These are phyloP conservation scores for Yponomeuta cagnagella DNA, from an alignment of 2,888 invertebrate genomes.

Conservation along the genomic window DNA sequence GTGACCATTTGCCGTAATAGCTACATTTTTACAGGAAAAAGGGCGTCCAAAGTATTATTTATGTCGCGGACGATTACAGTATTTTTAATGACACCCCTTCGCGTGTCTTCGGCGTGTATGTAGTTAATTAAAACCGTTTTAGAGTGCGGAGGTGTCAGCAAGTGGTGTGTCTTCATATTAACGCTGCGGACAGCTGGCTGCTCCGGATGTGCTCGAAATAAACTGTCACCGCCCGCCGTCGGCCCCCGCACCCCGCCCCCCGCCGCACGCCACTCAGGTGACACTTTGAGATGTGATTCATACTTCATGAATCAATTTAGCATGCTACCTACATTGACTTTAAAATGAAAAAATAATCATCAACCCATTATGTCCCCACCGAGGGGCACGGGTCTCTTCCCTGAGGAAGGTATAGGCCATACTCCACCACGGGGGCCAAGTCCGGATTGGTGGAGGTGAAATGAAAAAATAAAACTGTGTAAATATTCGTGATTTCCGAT, in stretches of 20 bases:
- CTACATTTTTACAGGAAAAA: slow-evolving; percentile 9
- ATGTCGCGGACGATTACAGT: not conserved
- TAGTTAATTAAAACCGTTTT: slow-evolving; percentile 7
- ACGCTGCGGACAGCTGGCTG: slow-evolving; percentile 60
- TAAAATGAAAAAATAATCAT: not conserved
- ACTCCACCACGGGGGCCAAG: too few relatives aligned
- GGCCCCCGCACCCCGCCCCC: slow-evolving; percentile 21
- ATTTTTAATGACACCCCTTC: slow-evolving; percentile 1
- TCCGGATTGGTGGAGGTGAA: too few relatives aligned
- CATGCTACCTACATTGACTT: slow-evolving; percentile 10
- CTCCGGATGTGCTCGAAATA: slow-evolving; percentile 69
- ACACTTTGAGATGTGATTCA: slow-evolving; percentile 49
- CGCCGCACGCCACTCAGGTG: slow-evolving; percentile 36
- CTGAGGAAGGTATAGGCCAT: too few relatives aligned
- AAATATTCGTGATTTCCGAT: too few relatives aligned
- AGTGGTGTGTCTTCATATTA: slow-evolving; percentile 60
- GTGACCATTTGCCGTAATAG: slow-evolving; percentile 9
- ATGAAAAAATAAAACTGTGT: too few relatives aligned
- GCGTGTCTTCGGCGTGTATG: not conserved
- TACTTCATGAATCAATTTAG: slow-evolving; percentile 38
- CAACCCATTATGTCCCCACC: too few relatives aligned
- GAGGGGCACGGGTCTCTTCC: too few relatives aligned
- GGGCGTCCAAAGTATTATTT: slow-evolving; percentile 8
- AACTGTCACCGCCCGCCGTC: slow-evolving; percentile 27
- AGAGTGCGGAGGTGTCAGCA: slow-evolving; percentile 34